Evolutionary conservation across 2,113 vertebrate species (phyloP), one percentile per base, ranked within the genome.

Genomic region (Tachysurus fulvidraco): DNA sequence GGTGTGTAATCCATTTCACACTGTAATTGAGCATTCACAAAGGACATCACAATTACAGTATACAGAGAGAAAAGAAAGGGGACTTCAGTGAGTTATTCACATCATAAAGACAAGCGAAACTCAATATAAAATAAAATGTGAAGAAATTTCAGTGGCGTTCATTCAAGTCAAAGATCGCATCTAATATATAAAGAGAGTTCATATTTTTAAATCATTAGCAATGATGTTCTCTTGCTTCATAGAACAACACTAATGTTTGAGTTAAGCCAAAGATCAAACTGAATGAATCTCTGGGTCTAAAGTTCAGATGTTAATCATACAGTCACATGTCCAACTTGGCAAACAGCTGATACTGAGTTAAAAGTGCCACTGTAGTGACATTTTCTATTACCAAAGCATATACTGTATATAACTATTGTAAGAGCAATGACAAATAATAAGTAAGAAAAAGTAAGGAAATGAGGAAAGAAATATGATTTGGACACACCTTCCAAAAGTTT

Each of bases 1-100:
- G 46, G 83, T 59, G 78, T 78, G 81, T 76, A 65, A 87, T 87
- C 81, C 80, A 76, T 87, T 83, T 77, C 71, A 50, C 71, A 30
- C 71, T 21, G 67, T 83, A 87, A 83, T 57, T 78, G 81, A 74
- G 76, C 84, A 57, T 86, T 79, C 76, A 81, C 64, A 59, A 81
- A 81, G 30, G 62, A 86, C 52, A 9, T 23, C 76, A 36, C 77
- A 81, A 86, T 71, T 86, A 81, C 77, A 23, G 52, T 30, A 16
- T 14, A 16, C 76, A 4, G 46, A 5, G 62, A 78, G 46, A 36
- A 41, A 3, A 5, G 13, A 85, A 55, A 55, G 60, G 1, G 21
- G 60, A 28, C 30, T 74, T 30, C 69, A n/a, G n/a, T 0, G 10
- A 55, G 54, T 73, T 46, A 13, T 50, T 50, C 46, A 50, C 46